Conservation (phyloP, 1,140 invertebrate species). For the Delia radicum region DNA sequence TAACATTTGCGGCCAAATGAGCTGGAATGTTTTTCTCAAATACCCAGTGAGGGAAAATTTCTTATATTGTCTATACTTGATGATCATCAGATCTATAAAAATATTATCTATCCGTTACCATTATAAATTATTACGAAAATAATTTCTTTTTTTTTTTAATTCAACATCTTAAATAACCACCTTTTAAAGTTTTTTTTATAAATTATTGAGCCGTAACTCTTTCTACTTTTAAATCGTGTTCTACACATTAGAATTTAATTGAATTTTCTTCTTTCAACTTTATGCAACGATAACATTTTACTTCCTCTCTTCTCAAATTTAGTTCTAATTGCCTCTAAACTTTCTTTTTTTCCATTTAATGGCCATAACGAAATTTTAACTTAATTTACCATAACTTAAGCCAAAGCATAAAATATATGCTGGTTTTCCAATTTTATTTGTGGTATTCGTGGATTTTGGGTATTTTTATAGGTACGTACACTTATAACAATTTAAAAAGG, state of each 20-base stretch:
- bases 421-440: not conserved
- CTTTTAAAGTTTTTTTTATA: not conserved
- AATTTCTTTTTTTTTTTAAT: too few relatives aligned
- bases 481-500: not conserved
- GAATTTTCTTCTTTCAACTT: slow-evolving; percentile 7
- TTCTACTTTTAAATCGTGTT: not conserved
- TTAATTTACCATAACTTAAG: slow-evolving; percentile 15
- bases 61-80: too few relatives aligned
- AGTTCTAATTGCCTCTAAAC: slow-evolving; percentile 20
- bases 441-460: not conserved
- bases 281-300: not conserved
- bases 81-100: too few relatives aligned
- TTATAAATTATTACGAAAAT: too few relatives aligned
- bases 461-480: not conserved
- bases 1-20: too few relatives aligned
- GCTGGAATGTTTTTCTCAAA: too few relatives aligned
- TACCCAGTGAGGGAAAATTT: too few relatives aligned
- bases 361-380: not conserved
- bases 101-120: too few relatives aligned
- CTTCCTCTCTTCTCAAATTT: not conserved
- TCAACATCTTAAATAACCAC: too few relatives aligned
- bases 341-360: slow-evolving; percentile 3
- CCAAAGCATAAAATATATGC: not conserved
- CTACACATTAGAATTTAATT: slow-evolving; percentile 10
- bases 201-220: not conserved